A percentile compares a stretch with the other conserved stretches of the same genome.
Evolutionary conservation across 2,113 vertebrate species (phyloP).

Genomic region (Gymnogyps californianus): DNA sequence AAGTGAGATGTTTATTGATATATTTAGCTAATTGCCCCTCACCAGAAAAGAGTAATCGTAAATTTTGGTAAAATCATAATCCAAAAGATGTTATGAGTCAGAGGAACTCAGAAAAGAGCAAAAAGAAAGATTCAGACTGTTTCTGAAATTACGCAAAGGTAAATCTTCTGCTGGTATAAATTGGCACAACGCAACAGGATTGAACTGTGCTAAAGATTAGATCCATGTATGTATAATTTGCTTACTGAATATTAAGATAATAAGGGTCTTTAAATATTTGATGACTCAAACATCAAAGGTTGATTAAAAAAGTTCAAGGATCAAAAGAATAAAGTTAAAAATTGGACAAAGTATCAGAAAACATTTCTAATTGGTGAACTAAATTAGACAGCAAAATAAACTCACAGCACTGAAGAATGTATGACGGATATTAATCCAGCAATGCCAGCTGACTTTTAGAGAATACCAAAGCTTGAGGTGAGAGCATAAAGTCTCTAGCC

Average conservation of each 20-base stretch:
- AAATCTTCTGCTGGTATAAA: not conserved
- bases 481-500: not conserved
- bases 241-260: not conserved
- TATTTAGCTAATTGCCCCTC: not conserved
- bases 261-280: not conserved
- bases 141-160: not conserved
- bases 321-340: slow-evolving; percentile 1
- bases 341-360: not conserved
- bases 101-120: not conserved
- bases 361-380: not conserved
- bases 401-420: not conserved
- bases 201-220: not conserved
- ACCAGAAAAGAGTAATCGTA: not conserved
- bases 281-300: not conserved
- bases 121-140: not conserved
- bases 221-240: not conserved
- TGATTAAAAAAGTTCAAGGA: not conserved
- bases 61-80: not conserved
- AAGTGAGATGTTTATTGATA: not conserved
- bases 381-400: not conserved
- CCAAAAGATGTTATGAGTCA: not conserved
- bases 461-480: not conserved
- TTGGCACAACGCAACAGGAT: not conserved
- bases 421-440: not conserved
- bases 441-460: not conserved